These are phyloP conservation scores for Plebejus anna DNA, from an alignment of 2,888 invertebrate species.

Conservation along the genomic window DNA sequence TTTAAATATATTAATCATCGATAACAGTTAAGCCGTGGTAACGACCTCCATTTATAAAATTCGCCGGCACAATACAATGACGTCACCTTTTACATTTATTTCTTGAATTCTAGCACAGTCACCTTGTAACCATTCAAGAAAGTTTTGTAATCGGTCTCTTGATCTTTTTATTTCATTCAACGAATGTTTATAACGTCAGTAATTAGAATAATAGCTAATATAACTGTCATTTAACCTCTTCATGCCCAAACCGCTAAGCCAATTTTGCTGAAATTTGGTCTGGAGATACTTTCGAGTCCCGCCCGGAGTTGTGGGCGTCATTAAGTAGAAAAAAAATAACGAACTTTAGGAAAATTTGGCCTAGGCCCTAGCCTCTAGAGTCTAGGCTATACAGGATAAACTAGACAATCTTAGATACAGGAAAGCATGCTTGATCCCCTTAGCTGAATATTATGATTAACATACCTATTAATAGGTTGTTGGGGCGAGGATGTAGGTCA, in stretches of 20 bases:
- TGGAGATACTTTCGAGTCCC: no score
- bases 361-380: no score
- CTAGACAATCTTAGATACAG: background rate
- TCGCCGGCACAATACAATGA: constrained; percentile 7
- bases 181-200: no score
- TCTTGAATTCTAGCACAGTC: constrained; percentile 11
- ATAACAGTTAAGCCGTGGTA: constrained; percentile 20
- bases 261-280: no score
- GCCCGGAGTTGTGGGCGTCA: no score
- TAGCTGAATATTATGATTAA: background rate
- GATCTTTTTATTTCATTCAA: background rate
- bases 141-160: background rate
- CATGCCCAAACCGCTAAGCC: no score
- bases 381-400: no score
- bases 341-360: no score
- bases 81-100: constrained; percentile 4
- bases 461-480: background rate
- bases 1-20: background rate
- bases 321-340: no score
- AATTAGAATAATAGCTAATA: no score
- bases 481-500: background rate
- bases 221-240: no score
- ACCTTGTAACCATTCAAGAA: constrained; percentile 20
- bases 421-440: background rate
- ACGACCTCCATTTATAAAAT: constrained; percentile 1